phyloP scores from a whole-genome alignment of 2,113 vertebrate species.

The Corythornis madagascariensis region DNA sequence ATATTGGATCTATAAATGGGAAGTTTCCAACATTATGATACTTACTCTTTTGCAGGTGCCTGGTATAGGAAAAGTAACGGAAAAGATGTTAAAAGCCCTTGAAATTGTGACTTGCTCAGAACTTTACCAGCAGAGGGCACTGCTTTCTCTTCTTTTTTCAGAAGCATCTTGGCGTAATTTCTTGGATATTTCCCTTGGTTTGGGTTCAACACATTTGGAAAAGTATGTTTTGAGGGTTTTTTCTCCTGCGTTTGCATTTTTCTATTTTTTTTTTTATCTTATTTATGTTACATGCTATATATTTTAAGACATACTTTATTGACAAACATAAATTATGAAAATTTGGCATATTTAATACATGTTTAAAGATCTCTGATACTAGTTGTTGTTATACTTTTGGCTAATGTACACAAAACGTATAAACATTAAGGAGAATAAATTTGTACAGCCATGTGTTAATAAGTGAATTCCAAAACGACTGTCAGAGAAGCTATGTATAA shows the following conservation, averaged over 20 bases:
- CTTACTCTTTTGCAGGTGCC: constrained; percentile 80
- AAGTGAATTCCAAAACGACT: not conserved
- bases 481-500: not conserved
- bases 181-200: constrained; percentile 88
- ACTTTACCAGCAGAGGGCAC: constrained; percentile 88
- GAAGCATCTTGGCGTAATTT: constrained; percentile 91
- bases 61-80: constrained; percentile 97
- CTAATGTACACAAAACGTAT: not conserved
- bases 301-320: not conserved
- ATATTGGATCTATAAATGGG: not conserved
- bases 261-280: not conserved
- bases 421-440: not conserved
- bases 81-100: constrained; percentile 93
- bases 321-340: not conserved
- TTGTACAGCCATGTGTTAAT: not conserved
- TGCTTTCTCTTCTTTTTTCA: constrained; percentile 91
- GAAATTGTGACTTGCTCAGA: constrained; percentile 87
- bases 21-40: not conserved
- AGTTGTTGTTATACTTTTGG: not conserved
- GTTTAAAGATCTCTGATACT: not conserved
- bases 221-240: constrained; percentile 73
- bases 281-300: not conserved
- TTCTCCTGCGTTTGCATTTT: not conserved
- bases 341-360: not conserved
- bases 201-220: constrained; percentile 86